phyloP scores from a whole-genome alignment of 1,140 invertebrate genomes.

The Papilio dardanus region DNA sequence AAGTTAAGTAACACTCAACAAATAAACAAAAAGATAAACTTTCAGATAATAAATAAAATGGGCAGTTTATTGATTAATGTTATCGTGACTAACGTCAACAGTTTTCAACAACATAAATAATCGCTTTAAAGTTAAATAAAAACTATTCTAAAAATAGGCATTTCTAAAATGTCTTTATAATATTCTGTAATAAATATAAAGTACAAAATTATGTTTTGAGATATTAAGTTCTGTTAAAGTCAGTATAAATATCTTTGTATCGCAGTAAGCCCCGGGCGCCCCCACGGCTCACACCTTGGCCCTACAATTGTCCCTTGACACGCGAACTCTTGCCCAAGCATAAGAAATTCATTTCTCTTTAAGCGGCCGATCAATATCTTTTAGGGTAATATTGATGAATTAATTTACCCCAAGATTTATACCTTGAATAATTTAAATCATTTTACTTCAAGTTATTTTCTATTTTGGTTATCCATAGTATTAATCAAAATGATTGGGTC shows the following conservation, averaged over 20 bases:
- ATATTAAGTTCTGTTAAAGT: constrained; percentile 64
- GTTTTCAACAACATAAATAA: neutral
- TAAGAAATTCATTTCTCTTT: constrained; percentile 69
- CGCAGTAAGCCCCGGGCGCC: constrained; percentile 48
- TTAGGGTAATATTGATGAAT: constrained; percentile 15
- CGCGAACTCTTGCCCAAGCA: constrained; percentile 57
- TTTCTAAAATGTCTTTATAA: constrained; percentile 9
- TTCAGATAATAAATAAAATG: neutral
- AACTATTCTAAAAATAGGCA: neutral
- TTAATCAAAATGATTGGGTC: neutral
- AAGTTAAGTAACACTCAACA: too few species aligned
- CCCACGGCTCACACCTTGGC: constrained; percentile 45
- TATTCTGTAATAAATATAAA: constrained; percentile 18
- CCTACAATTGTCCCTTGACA: constrained; percentile 56
- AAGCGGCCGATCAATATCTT: constrained; percentile 42
- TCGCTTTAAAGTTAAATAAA: neutral
- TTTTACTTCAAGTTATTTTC: too few species aligned
- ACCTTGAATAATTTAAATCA: neutral
- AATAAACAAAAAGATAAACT: too few species aligned
- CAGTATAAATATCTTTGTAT: constrained; percentile 72
- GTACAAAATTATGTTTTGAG: constrained; percentile 77
- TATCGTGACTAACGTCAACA: neutral
- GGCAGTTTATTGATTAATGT: neutral
- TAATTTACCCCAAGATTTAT: neutral
- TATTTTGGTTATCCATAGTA: neutral